These are phyloP conservation scores for Rissa tridactyla DNA, from an alignment of 2,113 vertebrate genomes.

Conservation along the genomic window DNA sequence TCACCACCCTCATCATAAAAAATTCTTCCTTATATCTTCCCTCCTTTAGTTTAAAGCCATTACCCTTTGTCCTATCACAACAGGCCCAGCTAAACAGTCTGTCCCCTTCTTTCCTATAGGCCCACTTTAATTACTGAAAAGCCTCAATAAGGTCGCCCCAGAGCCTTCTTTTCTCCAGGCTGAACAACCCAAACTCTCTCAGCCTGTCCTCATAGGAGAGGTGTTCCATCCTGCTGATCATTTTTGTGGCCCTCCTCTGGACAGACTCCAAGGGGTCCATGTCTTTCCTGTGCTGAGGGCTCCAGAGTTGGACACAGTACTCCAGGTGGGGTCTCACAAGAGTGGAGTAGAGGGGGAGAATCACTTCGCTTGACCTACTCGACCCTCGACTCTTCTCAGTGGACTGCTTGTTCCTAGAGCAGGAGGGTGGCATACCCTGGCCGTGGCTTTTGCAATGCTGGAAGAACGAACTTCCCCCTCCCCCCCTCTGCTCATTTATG, in stretches of 20 bases:
- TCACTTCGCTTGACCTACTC: not conserved
- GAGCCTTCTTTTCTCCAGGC: not conserved
- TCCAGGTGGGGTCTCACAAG: not conserved
- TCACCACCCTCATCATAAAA: not conserved
- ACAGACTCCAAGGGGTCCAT: not conserved
- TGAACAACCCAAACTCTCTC: not conserved
- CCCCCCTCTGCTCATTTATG: not conserved
- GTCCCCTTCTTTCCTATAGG: not conserved
- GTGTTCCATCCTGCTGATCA: not conserved
- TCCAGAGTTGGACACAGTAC: not conserved
- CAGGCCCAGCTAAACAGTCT: not conserved
- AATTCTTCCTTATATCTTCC: not conserved
- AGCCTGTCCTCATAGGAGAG: not conserved
- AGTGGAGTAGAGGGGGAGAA: not conserved
- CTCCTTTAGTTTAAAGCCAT: not conserved
- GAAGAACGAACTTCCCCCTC: not conserved
- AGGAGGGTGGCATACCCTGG: not conserved
- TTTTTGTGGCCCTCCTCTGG: not conserved
- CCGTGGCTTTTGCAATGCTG: rapidly evolving
- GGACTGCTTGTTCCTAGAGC: not conserved
- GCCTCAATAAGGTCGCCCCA: not conserved
- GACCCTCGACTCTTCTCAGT: not conserved
- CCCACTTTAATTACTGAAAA: not conserved
- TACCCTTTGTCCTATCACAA: not conserved
- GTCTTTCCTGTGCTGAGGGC: not conserved